phyloP scores from a whole-genome alignment of 64 coral and sea anemone genomes.

The Porites australiensis region DNA sequence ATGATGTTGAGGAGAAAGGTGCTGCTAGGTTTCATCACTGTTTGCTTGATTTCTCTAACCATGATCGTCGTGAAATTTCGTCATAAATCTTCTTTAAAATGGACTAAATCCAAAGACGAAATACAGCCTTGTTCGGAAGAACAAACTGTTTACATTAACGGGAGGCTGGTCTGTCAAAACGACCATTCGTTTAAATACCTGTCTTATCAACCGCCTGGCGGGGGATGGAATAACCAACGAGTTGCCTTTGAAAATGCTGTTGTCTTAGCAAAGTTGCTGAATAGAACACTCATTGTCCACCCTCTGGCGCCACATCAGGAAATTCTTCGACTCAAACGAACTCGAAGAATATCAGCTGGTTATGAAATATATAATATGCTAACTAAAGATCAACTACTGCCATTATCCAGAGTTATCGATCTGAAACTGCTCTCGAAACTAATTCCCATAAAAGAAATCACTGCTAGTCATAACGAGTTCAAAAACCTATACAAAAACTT shows the following conservation, averaged over 20 bases:
- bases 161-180: slow-evolving; percentile 50
- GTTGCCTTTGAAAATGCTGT: slow-evolving; percentile 97
- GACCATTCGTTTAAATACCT: slow-evolving; percentile 62
- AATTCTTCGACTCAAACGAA: slow-evolving; percentile 65
- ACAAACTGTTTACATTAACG: slow-evolving; percentile 50
- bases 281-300: slow-evolving; percentile 90
- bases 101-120: background rate
- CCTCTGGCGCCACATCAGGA: slow-evolving; percentile 88
- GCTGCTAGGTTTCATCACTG: background rate
- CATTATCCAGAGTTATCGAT: slow-evolving; percentile 89
- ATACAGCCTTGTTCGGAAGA: slow-evolving; percentile 16
- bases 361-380: slow-evolving; percentile 84
- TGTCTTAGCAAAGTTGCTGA: slow-evolving; percentile 89
- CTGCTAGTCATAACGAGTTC: slow-evolving; percentile 74
- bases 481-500: slow-evolving; percentile 23
- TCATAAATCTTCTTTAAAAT: background rate
- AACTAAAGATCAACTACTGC: slow-evolving; percentile 48
- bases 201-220: slow-evolving; percentile 95
- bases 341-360: slow-evolving; percentile 8
- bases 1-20: background rate
- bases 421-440: slow-evolving; percentile 77
- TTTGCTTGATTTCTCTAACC: background rate
- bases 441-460: slow-evolving; percentile 81
- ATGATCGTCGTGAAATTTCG: background rate
- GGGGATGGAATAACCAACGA: slow-evolving; percentile 99